Base-by-base conservation (phyloP, 2,113 vertebrate genomes). In the Phrynosoma blainvillii region DNA sequence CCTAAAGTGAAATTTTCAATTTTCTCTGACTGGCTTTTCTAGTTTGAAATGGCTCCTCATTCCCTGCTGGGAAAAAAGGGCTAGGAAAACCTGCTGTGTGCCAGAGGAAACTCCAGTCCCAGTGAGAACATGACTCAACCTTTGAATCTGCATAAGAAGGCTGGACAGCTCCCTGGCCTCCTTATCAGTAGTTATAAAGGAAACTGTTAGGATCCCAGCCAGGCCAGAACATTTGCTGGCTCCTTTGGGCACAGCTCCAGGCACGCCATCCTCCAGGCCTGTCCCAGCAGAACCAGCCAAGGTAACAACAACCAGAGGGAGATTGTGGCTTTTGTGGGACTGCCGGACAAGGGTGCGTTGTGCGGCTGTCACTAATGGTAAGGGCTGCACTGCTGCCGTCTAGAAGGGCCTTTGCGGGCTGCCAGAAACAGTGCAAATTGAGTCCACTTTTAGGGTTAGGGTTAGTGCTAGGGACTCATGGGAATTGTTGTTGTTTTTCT, bases 61-160 rank as follows among this genome's bases (percentile, higher is more conserved):
- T 93, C 92, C 88, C 86, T 87, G 89, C 42, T 47, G 42, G 92
- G 92, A 93, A 90, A 75, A 93, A 93, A 89, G n/a, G 78, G 56
- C 86, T 90, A 88, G 52, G 89, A 88, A 90, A 7, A 86, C 65
- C 90, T 87, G 90, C 65, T 78, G 84, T 0, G 32, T 56, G n/a
- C 74, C 7, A 30, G 70, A 47, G 47, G 27, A 42, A 91, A 89
- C 52, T 8, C 79, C 94, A 78, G 88, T 93, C 94, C 93, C 89
- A 86, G 42, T 90, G 87, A 90, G 88, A 86, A 89, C 1, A 20
- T 88, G 86, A 82, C 71, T 96, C 92, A 95, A 85, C 77, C 0
- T 8, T 84, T 1, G 1, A 20, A 87, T 92, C 92, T 94, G 87
- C 90, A 93, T 88, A 96, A 65, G 0, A 9, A 27, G 92, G 86